phyloP scores from a whole-genome alignment of 1,140 invertebrate genomes.

The Drosophila orena region DNA sequence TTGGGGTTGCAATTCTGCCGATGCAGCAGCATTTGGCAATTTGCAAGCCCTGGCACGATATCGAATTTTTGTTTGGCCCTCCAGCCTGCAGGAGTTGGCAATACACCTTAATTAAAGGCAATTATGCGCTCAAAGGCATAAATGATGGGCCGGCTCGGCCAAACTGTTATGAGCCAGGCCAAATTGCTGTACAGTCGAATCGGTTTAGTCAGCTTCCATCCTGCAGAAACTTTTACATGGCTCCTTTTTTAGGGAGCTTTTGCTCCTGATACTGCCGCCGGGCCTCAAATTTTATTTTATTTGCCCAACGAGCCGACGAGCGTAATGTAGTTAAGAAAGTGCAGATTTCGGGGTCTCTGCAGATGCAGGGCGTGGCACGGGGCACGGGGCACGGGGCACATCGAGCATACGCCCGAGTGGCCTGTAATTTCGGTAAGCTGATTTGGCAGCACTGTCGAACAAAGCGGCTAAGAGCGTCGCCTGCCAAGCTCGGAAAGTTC shows the following conservation, averaged over 20 bases:
- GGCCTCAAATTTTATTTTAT: conserved; percentile 69
- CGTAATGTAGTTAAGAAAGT: conserved; percentile 80
- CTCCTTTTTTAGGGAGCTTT: conserved; percentile 51
- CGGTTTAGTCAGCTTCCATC: conserved; percentile 36
- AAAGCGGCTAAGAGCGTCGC: conserved; percentile 70
- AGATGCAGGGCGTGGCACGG: conserved; percentile 18
- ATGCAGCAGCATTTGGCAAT: conserved; percentile 53
- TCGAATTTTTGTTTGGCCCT: conserved; percentile 66
- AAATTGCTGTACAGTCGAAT: conserved; percentile 67
- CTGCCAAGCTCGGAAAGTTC: conserved; percentile 54
- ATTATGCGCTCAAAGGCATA: conserved; percentile 82
- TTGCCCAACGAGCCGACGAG: conserved; percentile 52
- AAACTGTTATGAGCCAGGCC: conserved; percentile 77
- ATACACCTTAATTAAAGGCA: conserved; percentile 82
- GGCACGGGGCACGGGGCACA: conserved; percentile 5
- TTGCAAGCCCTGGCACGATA: conserved; percentile 46
- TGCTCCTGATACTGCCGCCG: not conserved
- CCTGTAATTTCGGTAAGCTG: conserved; percentile 79
- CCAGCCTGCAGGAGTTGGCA: conserved; percentile 33
- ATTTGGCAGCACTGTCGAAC: conserved; percentile 70
- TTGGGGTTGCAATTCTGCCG: conserved; percentile 24
- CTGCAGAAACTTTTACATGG: conserved; percentile 58
- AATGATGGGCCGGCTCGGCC: conserved; percentile 64
- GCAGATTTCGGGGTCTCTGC: conserved; percentile 53
- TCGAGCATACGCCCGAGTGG: conserved; percentile 49